Base-by-base conservation (phyloP, 2,113 vertebrate species). In the Brachionichthys hirsutus region DNA sequence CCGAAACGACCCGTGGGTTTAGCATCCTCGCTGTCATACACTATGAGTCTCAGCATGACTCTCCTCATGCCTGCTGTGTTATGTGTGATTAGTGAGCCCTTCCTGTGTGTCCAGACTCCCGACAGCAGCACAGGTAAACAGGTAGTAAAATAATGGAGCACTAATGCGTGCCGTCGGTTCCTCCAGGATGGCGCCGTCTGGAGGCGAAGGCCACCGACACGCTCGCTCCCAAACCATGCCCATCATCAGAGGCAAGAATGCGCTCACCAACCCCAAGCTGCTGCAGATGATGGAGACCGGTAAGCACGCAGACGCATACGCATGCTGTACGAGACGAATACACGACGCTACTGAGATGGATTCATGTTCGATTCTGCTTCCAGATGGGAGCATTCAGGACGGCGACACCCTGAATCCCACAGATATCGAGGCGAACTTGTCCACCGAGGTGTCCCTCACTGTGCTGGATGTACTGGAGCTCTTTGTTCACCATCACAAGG, bases 211-310 rank as follows among this genome's bases (percentile, higher is more conserved):
- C 22, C 95, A 98, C 64, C 92, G 95, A 43, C 95, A 99, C 6
- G 93, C 93, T 79, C 93, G 95, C 82, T 98, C 95, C 67, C 97
- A 98, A 83, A 99, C 97, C 0, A 93, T 99, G 85, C 97, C 97
- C 52, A 97, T 98, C 88, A 97, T 98, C 70, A 91, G 96, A 77
- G 90, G 93, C 54, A 99, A 98, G 92, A 99, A 99, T 69, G 94
- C 95, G 50, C 92, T 99, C 64, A 94, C 93, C 63, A 98, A 97
- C 78, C 95, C 96, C 44, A 98, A 98, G 78, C 93, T 99, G 52
- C 84, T 99, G 59, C 96, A 98, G 81, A 95, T 98, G 92, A 94
- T 99, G 88, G 97, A 99, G 47, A 93, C 89, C 46, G 94, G 89
- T 89, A 75, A 83, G 88, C 73, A 66, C 84, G 66, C 90, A 90